phyloP scores from a whole-genome alignment of 2,888 invertebrate species.

The Ariolimax columbianus region DNA sequence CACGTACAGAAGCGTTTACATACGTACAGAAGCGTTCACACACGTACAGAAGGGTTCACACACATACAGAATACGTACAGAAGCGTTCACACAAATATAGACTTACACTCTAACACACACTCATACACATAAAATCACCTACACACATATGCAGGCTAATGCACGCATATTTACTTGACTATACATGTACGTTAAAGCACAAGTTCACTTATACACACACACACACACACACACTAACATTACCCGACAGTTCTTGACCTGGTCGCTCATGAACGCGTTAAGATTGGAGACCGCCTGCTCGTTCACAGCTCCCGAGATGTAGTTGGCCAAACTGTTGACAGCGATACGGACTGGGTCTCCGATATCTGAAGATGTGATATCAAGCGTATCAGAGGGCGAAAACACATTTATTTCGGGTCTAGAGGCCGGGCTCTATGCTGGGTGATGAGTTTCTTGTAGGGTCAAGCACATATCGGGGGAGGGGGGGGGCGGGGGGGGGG shows the following conservation, averaged over 20 bases:
- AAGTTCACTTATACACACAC: background rate
- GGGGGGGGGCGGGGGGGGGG: no score
- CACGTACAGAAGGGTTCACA: no score
- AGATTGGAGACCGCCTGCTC: background rate
- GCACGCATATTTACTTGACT: no score
- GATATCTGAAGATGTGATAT: conserved; percentile 11
- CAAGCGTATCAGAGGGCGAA: no score
- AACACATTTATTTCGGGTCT: no score
- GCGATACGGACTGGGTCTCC: conserved; percentile 44
- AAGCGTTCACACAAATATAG: background rate
- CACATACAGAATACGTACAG: no score
- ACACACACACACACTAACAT: background rate
- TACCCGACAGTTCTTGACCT: conserved; percentile 43
- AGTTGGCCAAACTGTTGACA: conserved; percentile 46
- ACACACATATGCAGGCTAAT: background rate
- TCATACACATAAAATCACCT: background rate
- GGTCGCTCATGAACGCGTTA: conserved; percentile 33
- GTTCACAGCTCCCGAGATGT: conserved; percentile 21
- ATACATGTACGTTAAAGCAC: no score
- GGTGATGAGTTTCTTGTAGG: no score
- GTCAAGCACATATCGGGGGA: no score
- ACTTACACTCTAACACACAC: background rate
- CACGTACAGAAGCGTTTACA: no score
- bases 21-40: no score
- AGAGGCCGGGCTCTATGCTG: no score